Conservation (phyloP, 2,113 vertebrate species). For the Cisticola juncidis region DNA sequence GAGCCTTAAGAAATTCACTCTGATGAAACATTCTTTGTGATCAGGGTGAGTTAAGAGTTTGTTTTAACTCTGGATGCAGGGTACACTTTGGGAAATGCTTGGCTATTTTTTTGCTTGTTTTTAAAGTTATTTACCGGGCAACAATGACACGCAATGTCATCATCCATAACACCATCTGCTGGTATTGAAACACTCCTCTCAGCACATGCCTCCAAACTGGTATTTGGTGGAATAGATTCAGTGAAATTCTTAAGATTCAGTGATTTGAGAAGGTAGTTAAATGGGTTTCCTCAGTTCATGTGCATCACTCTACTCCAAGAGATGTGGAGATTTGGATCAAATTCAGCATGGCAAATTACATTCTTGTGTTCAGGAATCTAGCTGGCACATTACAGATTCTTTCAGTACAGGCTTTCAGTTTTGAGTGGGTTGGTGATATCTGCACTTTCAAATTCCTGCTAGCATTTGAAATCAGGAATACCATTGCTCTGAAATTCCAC, state of each 20-base stretch:
- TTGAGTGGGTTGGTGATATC: neutral
- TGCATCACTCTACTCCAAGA: neutral
- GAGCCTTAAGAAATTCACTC: neutral
- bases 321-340: neutral
- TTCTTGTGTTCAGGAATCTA: neutral
- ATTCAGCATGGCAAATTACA: neutral
- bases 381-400: neutral
- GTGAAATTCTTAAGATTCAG: neutral
- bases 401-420: neutral
- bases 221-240: neutral
- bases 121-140: neutral
- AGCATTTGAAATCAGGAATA: neutral
- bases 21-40: neutral
- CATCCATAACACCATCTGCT: neutral
- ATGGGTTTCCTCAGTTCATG: neutral
- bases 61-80: neutral
- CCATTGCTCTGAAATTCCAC: neutral
- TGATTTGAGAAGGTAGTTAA: neutral
- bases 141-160: accelerated
- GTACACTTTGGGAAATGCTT: neutral
- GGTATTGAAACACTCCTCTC: neutral
- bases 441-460: neutral
- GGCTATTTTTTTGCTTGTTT: neutral
- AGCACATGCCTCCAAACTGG: neutral
- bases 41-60: neutral